Percentiles rank a stretch among this genome's conserved stretches.
Evolutionary conservation across 2,113 vertebrate species (phyloP).

Genomic region (Nycticorax nycticorax): DNA sequence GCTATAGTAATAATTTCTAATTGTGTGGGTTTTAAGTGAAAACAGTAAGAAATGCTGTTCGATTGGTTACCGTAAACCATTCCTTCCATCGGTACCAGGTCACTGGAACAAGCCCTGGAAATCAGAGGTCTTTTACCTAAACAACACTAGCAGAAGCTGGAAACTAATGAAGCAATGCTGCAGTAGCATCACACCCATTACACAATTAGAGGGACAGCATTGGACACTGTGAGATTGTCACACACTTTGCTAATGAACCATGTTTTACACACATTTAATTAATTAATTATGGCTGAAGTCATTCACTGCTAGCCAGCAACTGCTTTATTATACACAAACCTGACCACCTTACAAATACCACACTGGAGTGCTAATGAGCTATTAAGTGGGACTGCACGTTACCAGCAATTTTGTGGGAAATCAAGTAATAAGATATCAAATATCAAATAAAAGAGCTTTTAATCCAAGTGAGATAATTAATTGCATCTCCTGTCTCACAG

Average conservation of each 20-base stretch:
- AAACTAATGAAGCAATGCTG: slow-evolving; percentile 50
- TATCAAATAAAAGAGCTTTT: slow-evolving; percentile 65
- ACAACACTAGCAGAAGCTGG: slow-evolving; percentile 4
- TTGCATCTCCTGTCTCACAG: slow-evolving; percentile 59
- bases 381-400: slow-evolving; percentile 43
- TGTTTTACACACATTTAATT: slow-evolving; percentile 70
- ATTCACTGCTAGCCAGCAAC: slow-evolving; percentile 48
- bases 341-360: slow-evolving; percentile 56
- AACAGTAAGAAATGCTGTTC: slow-evolving; percentile 54
- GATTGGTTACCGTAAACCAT: slow-evolving; percentile 29
- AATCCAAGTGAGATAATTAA: slow-evolving; percentile 68
- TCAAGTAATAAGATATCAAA: slow-evolving; percentile 67
- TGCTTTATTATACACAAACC: slow-evolving; percentile 62
- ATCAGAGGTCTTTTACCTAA: slow-evolving; percentile 28
- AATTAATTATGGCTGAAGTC: slow-evolving; percentile 66
- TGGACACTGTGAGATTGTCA: slow-evolving; percentile 32
- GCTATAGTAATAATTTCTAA: slow-evolving; percentile 60
- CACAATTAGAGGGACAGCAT: slow-evolving; percentile 26
- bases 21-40: slow-evolving; percentile 65
- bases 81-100: background rate
- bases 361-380: slow-evolving; percentile 46
- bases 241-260: slow-evolving; percentile 64
- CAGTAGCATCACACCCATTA: slow-evolving; percentile 44
- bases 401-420: slow-evolving; percentile 61
- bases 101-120: slow-evolving; percentile 27